Evolutionary conservation across 2,113 vertebrate species (phyloP).

Genomic region (Alethe castanea): DNA sequence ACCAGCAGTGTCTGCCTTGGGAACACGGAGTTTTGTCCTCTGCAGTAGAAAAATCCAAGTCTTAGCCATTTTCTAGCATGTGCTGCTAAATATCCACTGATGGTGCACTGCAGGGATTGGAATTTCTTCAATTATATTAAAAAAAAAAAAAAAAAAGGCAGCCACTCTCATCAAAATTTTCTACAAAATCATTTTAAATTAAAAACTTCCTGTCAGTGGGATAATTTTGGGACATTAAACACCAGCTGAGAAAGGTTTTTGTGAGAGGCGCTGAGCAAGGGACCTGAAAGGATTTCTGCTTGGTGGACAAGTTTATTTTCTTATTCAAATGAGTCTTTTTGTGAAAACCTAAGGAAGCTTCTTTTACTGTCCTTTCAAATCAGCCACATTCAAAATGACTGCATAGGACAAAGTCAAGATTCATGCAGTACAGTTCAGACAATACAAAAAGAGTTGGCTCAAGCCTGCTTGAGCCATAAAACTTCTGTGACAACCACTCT

Average conservation of each 20-base stretch:
- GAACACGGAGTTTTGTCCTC: background rate
- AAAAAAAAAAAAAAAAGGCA: background rate
- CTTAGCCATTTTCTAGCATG: background rate
- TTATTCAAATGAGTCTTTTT: background rate
- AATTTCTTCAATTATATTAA: background rate
- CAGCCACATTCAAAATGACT: background rate
- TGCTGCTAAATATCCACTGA: background rate
- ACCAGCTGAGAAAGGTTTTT: background rate
- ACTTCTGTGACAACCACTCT: background rate
- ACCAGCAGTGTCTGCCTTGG: background rate
- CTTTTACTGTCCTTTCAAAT: background rate
- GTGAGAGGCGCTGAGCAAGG: background rate
- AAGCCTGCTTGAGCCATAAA: background rate
- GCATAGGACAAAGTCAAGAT: background rate
- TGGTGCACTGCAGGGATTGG: background rate
- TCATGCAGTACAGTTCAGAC: background rate
- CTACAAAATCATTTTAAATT: background rate
- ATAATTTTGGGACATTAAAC: background rate
- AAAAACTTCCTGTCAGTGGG: background rate
- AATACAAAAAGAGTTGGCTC: background rate
- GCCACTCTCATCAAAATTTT: background rate
- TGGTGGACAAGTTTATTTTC: background rate
- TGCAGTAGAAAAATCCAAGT: background rate
- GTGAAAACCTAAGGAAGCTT: background rate
- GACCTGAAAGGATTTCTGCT: background rate